Evolutionary conservation across 1,140 invertebrate species (phyloP).

Genomic region (Venturia canescens): DNA sequence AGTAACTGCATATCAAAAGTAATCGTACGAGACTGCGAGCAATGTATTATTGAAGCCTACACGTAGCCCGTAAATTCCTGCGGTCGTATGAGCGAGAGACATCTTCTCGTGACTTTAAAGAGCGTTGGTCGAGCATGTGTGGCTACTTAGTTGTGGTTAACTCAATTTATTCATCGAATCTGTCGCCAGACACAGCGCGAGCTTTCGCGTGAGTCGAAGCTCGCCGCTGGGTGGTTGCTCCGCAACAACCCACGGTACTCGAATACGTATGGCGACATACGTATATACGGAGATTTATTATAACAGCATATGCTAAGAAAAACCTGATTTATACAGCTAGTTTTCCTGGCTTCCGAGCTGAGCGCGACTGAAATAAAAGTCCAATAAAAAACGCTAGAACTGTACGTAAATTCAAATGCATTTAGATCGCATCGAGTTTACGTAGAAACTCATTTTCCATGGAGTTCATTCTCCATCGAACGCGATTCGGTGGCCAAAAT

Average conservation of each 20-base stretch:
- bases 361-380: not conserved
- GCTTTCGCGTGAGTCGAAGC: not conserved
- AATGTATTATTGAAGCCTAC: not conserved
- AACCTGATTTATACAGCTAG: slow-evolving; percentile 32
- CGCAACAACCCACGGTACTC: slow-evolving; percentile 1
- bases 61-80: not conserved
- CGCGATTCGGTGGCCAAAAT: no score
- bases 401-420: not conserved
- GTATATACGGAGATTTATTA: slow-evolving; percentile 21
- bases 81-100: not conserved
- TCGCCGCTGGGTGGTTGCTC: slow-evolving; percentile 14
- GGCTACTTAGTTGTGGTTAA: slow-evolving; percentile 3
- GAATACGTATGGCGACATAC: not conserved
- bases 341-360: slow-evolving; percentile 13
- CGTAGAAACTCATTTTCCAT: not conserved
- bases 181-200: slow-evolving; percentile 5
- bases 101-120: slow-evolving; percentile 16
- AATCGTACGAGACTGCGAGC: not conserved
- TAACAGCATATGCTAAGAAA: slow-evolving; percentile 20
- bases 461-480: no score
- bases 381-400: not conserved
- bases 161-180: slow-evolving; percentile 49
- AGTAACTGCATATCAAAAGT: not conserved
- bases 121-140: not conserved
- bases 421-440: not conserved